A percentile compares a stretch with the other conserved stretches of the same genome.
phyloP scores from a whole-genome alignment of 2,797 vertebrate species.

The Eupleurogrammus muticus region DNA sequence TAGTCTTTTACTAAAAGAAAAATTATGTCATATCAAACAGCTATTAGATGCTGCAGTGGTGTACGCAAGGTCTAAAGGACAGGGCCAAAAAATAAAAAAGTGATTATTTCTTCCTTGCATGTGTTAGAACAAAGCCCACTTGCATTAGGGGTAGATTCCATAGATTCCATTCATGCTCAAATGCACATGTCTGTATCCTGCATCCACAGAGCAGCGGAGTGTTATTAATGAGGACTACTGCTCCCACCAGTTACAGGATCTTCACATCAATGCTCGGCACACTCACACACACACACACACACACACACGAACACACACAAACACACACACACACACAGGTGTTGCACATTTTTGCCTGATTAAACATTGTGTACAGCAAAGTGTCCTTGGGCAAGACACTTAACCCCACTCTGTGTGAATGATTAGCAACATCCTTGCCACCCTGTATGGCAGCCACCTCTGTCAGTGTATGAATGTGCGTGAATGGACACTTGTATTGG shows the following conservation, averaged over 20 bases:
- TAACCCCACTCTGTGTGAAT: no score
- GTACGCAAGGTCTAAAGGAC: not conserved
- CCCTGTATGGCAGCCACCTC: no score
- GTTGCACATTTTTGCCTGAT: slow-evolving; percentile 1
- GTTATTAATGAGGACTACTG: not conserved
- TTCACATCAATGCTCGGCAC: not conserved
- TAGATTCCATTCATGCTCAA: not conserved
- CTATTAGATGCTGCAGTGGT: not conserved
- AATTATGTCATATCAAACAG: not conserved
- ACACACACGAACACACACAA: no score
- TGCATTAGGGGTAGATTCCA: not conserved
- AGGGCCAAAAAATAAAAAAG: not conserved
- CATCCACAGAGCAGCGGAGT: not conserved
- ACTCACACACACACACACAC: not conserved
- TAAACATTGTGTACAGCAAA: not conserved
- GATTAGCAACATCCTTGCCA: no score
- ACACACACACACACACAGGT: not conserved
- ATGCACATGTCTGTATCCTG: not conserved
- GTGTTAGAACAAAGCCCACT: not conserved
- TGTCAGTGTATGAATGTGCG: no score
- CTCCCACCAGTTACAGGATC: not conserved
- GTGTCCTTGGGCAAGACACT: no score
- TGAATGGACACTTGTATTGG: no score
- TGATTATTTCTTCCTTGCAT: not conserved
- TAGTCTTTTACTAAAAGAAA: no score